Base-by-base conservation (phyloP, 2,797 vertebrate genomes). In the Myotis vivesi region DNA sequence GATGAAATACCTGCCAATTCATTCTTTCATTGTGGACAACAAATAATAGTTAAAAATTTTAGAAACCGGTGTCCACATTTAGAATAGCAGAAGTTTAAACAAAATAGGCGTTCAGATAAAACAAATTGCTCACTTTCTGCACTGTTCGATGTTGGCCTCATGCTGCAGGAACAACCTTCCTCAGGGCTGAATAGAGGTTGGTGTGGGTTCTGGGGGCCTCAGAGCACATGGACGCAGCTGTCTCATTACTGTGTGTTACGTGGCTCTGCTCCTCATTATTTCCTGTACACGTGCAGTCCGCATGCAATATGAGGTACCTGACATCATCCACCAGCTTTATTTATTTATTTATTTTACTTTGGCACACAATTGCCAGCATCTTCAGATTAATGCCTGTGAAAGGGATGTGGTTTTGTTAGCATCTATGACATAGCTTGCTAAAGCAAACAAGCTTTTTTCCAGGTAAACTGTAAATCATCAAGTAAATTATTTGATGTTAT, bases 301-400 rank as follows among this genome's bases (percentile, higher is more conserved):
- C 4, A 0, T 66, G 7, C n/a, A 59, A 1, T 33, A 16, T 72
- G 8, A 59, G 41, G 13, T 30, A n/a, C 33, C 22, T 49, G 13
- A 51, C 20, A 7, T 33, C 44, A 41, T 25, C 55, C 1, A 5
- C 51, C 12, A 33, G 20, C 4, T 44, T 44, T 44, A 44, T 55
- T 82, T 83, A 17, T 33, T 64, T 87, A 64, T 75, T 69, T 72
- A 46, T 62, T 33, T 46, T 33, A 73, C 68, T 69, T 79, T 5
- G 17, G 13, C 20, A 3, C 30, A 41, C 2, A 2, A 80, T 38
- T 91, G 30, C 6, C 66, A 86, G 30, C 30, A 75, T 53, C 69
- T 75, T 92, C 23, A 64, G 73, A 46, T 87, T 86, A 94, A 84
- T 68, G 46, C 33, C 10, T 49, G 11, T 55, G 46, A 89, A 72